Base-by-base conservation (phyloP, 2,113 vertebrate genomes). In the Capreolus pygargus region DNA sequence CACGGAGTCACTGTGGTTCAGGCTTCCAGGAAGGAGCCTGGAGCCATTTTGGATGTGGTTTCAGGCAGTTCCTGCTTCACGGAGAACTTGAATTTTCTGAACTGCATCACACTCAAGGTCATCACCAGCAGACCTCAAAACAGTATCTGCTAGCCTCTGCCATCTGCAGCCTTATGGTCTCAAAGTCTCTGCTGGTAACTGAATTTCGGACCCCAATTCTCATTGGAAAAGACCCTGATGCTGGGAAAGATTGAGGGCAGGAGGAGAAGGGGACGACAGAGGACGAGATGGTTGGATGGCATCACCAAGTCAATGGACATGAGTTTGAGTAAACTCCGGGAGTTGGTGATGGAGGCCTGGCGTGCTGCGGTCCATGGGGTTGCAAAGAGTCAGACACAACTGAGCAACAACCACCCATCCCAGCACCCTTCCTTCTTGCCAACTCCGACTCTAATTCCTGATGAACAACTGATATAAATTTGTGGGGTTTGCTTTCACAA, bases 401-500 rank as follows among this genome's bases (percentile, higher is more conserved):
- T 70, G n/a, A 70, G 67, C 10, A 12, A 12, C 19, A 70, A 21
- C 67, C 12, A 6, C 67, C 67, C n/a, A 23, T 23, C 67, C 64
- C 67, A 36, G 79, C 79, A 25, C 19, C 33, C 50, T 25, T n/a
- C 47, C 79, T 54, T 54, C 33, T 25, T 36, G 78, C 79, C 50
- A 4, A 19, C 79, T 82, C 50, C 1, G 1, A 7, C 13, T 19
- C 79, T 54, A 7, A 54, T 21, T 81, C 30, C 11, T 81, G 78
- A 81, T 1, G 0, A 78, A 81, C 45, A 52, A 21, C 47, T 19
- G 47, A 81, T 52, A 47, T 13, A 19, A 81, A 52, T n/a, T 6
- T n/a, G 28, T 0, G 0, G 9, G 9, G 17, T 52, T 52, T n/a
- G 16, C 16, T 33, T 81, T 81, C 21, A 52, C 10, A 21, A 33